Base-by-base conservation (phyloP, 2,888 invertebrate genomes). In the Aphidoletes aphidimyza region DNA sequence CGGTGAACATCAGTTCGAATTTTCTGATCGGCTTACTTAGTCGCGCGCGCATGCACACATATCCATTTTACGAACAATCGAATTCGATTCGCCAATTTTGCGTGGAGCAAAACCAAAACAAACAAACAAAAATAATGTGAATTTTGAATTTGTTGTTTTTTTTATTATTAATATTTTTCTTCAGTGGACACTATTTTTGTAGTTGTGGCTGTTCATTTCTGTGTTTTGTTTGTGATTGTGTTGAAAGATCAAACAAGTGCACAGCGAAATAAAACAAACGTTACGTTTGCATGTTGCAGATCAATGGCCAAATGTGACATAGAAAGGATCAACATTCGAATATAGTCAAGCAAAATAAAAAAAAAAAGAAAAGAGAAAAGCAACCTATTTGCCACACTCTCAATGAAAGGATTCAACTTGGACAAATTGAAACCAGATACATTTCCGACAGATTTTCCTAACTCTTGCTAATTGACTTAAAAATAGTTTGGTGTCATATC, bases 1-100 rank as follows among this genome's bases (percentile, higher is more conserved):
- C n/a, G 6, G 37, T 37, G n/a, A 37, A 81, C 37, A n/a, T 81
- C 22, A 81, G 81, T 81, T 37, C 37, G 37, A 81, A 36, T 81
- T 81, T 81, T 37, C 22, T 37, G 81, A 81, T 81, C 81, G 36
- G 22, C 39, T 22, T 81, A 81, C 81, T 8, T 37, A 37, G 81
- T 81, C 81, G 81, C 81, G 39, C 81, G 37, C 30, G 69, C 34
- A 69, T 11, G 6, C 34, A 59, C 14, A 22, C 14, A 22, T 78
- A 11, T 78, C 0, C 81, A 26, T 78, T 78, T 3, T 9, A 81
- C 22, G 39, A 81, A 81, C 11, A 69, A 69, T n/a, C 11, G 30
- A 69, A 9, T 69, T n/a, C 30, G 30, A 30, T 30, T 30, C 69
- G 30, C n/a, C n/a, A n/a, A n/a, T 30, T 69, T 34, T 69, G 0